Base-by-base conservation (phyloP, 2,113 vertebrate genomes). In the Lichenostomus cassidix region DNA sequence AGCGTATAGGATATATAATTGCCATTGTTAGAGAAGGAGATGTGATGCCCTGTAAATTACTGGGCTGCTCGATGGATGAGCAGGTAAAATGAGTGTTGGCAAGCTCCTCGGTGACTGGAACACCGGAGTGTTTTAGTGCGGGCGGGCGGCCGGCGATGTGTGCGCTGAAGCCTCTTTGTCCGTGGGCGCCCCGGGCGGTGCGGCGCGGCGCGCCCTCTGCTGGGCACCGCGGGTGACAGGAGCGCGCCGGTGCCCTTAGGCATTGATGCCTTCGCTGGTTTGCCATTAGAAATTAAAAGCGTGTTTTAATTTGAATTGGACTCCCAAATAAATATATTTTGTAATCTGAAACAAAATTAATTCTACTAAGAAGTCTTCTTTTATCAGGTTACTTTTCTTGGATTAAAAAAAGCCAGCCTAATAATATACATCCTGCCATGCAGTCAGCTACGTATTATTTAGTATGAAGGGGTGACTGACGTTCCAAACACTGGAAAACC, bases 181-280 rank as follows among this genome's bases (percentile, higher is more conserved):
- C 22, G 37, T 4, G 49, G 15, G 81, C 59, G 59, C 17, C 9
- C 2, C 33, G 73, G 55, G 53, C 1, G 18, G 62, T 44, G 52
- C 71, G 8, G 60, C 14, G 60, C 46, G 60, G 47, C 13, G 7
- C 95, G 18, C 96, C 95, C 95, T 60, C 96, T 83, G 24, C 85
- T 9, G 96, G 78, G 0, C 9, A 18, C 53, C 62, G 47, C 12
- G 9, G 1, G 10, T 1, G 1, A 28, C 0, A 3, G 41, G 2
- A 28, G 82, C 74, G 27, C 2, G 21, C 8, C n/a, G 15, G 14
- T 11, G 11, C 52, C 35, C 15, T 22, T 35, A 63, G 49, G 15
- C 20, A 2, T 10, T 47, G 35, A 8, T 47, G 24, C 35, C 23
- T 33, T 47, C 8, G 52, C n/a, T 59, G 29, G 2, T 8, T 50